These are phyloP conservation scores for Puntigrus tetrazona DNA, from an alignment of 2,113 vertebrate species.

Conservation along the genomic window DNA sequence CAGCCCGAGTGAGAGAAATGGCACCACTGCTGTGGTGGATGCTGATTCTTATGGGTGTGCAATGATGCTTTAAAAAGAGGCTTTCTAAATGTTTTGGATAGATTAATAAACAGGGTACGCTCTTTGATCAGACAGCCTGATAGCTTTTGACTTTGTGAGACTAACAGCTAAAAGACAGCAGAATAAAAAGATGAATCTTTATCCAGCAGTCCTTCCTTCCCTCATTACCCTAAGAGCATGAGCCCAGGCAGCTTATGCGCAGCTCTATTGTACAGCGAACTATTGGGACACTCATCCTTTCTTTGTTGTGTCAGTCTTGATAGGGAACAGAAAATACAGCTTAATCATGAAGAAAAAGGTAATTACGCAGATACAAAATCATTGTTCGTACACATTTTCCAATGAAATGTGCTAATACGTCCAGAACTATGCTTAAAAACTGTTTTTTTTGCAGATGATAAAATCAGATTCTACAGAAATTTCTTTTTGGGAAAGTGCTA, in stretches of 20 bases:
- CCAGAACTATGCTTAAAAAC: no score
- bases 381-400: background rate
- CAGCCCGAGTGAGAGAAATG: background rate
- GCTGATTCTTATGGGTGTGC: background rate
- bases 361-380: background rate
- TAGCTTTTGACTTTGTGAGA: background rate
- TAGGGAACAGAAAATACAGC: slow-evolving; percentile 14
- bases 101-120: background rate
- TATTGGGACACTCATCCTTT: slow-evolving; percentile 22
- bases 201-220: slow-evolving; percentile 25
- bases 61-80: background rate
- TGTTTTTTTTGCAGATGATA: no score
- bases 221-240: slow-evolving; percentile 43
- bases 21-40: background rate
- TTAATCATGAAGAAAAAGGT: slow-evolving; percentile 4
- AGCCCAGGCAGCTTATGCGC: slow-evolving; percentile 30
- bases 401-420: background rate
- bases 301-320: slow-evolving; percentile 9
- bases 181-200: slow-evolving; percentile 34
- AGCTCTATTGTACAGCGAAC: slow-evolving; percentile 29
- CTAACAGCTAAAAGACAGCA: slow-evolving; percentile 35
- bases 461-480: background rate
- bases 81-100: background rate
- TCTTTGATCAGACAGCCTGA: slow-evolving; percentile 10
- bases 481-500: background rate